Evolutionary conservation across 2,113 vertebrate species (phyloP).

Genomic region (Lagopus muta): DNA sequence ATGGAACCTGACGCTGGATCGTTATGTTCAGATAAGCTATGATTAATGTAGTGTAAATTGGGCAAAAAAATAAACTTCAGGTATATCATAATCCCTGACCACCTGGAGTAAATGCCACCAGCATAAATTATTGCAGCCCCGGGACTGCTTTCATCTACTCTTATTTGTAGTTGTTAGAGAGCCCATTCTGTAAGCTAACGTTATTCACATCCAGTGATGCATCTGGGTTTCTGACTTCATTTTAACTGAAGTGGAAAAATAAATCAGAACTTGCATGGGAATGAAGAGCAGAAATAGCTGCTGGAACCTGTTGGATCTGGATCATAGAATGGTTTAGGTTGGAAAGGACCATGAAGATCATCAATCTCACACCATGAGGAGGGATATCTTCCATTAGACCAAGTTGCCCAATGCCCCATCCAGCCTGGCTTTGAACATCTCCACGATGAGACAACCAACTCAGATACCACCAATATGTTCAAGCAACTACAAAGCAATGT

Average conservation of each 20-base stretch:
- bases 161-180: not conserved
- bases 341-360: not conserved
- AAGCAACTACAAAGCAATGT: not conserved
- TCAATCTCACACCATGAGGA: not conserved
- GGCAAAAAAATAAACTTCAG: not conserved
- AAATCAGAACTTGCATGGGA: not conserved
- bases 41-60: not conserved
- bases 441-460: not conserved
- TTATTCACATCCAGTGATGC: not conserved
- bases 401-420: not conserved
- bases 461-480: not conserved
- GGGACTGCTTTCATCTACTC: conserved; percentile 13
- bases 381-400: not conserved
- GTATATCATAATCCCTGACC: not conserved
- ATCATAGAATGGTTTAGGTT: not conserved
- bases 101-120: conserved; percentile 15
- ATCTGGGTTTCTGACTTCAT: not conserved
- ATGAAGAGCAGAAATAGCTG: not conserved
- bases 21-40: not conserved
- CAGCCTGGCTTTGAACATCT: not conserved
- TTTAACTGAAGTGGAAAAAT: not conserved
- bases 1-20: not conserved
- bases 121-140: conserved; percentile 33
- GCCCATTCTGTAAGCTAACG: not conserved
- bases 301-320: not conserved